Evolutionary conservation across 35 echinoderm and acorn worm species (phyloP).

Genomic region (Apostichopus parvimensis): DNA sequence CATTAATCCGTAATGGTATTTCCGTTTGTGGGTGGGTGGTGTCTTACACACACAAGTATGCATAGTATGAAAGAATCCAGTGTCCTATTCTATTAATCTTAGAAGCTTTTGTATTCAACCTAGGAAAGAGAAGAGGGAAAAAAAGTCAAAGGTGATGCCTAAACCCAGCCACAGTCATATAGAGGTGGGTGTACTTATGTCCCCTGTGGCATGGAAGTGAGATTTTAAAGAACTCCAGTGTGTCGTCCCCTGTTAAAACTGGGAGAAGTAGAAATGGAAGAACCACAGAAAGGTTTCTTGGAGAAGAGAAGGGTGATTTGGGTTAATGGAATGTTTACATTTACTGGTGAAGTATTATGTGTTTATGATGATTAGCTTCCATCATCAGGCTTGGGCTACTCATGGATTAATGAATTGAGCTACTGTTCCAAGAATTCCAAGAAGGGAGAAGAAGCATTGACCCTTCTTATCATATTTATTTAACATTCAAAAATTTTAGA

Average conservation of each 20-base stretch:
- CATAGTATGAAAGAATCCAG: not conserved
- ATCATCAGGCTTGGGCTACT: not conserved
- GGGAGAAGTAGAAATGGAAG: not conserved
- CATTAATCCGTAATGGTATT: not conserved
- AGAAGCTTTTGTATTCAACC: too few relatives aligned
- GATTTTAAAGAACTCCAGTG: too few relatives aligned
- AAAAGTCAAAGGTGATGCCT: not conserved
- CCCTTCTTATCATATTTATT: too few relatives aligned
- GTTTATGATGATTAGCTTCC: not conserved
- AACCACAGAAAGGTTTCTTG: not conserved
- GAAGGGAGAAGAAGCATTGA: too few relatives aligned
- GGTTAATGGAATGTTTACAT: not conserved
- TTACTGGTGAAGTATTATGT: not conserved
- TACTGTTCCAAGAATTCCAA: too few relatives aligned
- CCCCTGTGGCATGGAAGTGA: not conserved
- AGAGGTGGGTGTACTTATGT: not conserved
- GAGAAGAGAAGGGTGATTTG: not conserved
- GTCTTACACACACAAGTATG: too few relatives aligned
- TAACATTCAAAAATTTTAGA: too few relatives aligned
- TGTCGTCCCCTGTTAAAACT: too few relatives aligned
- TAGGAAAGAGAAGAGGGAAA: not conserved
- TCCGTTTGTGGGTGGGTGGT: too few relatives aligned
- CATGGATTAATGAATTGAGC: too few relatives aligned
- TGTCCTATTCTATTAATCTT: not conserved
- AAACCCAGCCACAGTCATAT: not conserved